These are phyloP conservation scores for Anguilla obscura DNA, from an alignment of 2,797 vertebrate species.

Conservation along the genomic window DNA sequence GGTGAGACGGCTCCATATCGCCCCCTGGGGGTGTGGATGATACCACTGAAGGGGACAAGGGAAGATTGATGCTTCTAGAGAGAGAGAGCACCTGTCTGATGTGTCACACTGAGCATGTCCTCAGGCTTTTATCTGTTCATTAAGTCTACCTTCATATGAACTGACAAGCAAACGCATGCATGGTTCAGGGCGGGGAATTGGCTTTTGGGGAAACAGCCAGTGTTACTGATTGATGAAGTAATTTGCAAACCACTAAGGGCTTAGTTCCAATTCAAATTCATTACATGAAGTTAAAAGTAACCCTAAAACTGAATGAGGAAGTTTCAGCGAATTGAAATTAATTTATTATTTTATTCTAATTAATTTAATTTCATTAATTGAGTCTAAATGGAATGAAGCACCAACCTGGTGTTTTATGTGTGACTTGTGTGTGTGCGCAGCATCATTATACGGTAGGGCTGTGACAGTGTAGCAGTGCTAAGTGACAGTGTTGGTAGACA, in stretches of 20 bases:
- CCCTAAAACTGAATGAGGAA: too few relatives aligned
- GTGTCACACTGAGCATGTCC: neutral
- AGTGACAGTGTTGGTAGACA: neutral
- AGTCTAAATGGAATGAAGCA: too few relatives aligned
- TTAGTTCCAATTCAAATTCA: neutral
- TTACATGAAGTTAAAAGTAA: neutral
- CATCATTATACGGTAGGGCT: neutral
- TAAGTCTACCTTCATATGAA: neutral
- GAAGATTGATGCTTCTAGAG: neutral
- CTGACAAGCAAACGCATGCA: neutral
- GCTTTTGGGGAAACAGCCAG: neutral
- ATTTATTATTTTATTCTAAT: too few relatives aligned
- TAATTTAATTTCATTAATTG: too few relatives aligned
- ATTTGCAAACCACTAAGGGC: neutral
- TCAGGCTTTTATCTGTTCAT: neutral
- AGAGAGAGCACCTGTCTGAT: neutral
- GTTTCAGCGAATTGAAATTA: too few relatives aligned
- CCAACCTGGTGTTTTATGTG: too few relatives aligned
- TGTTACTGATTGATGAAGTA: neutral
- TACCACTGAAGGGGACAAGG: neutral
- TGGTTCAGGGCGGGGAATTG: neutral
- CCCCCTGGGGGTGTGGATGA: conserved; percentile 1
- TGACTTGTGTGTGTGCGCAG: too few relatives aligned
- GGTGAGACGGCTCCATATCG: conserved; percentile 43
- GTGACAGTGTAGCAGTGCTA: neutral